Evolutionary conservation across 2,888 invertebrate species (phyloP).

Genomic region (Oscheius sp.): DNA sequence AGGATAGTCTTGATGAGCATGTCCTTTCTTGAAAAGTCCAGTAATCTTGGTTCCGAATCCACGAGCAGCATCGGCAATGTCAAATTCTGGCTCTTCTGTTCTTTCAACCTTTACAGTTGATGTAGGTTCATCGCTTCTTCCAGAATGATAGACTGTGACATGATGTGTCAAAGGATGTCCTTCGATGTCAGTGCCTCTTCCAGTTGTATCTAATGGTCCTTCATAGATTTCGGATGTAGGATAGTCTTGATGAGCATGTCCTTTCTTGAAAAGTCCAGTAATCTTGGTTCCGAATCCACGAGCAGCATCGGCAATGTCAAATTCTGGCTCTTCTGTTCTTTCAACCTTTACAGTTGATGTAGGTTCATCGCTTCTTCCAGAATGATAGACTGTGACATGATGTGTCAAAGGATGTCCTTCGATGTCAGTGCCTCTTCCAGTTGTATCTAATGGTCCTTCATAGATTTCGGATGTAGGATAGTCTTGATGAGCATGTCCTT

Average conservation of each 20-base stretch:
- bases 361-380: conserved; percentile 39
- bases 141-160: conserved; percentile 4
- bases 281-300: conserved; percentile 35
- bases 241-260: conserved; percentile 52
- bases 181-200: conserved; percentile 8
- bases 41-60: conserved; percentile 17
- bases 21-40: conserved; percentile 19
- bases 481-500: conserved; percentile 34
- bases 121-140: neutral
- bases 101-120: neutral
- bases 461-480: conserved; percentile 48
- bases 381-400: conserved; percentile 37
- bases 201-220: neutral
- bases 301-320: neutral
- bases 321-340: neutral
- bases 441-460: conserved; percentile 49
- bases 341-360: conserved; percentile 35
- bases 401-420: conserved; percentile 36
- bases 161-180: conserved; percentile 14
- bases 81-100: neutral
- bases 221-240: conserved; percentile 31
- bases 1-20: conserved; percentile 10
- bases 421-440: conserved; percentile 32
- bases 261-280: conserved; percentile 49
- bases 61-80: conserved; percentile 1